Base-by-base conservation (phyloP, 2,888 invertebrate species). In the Gisinianus flammeolus region DNA sequence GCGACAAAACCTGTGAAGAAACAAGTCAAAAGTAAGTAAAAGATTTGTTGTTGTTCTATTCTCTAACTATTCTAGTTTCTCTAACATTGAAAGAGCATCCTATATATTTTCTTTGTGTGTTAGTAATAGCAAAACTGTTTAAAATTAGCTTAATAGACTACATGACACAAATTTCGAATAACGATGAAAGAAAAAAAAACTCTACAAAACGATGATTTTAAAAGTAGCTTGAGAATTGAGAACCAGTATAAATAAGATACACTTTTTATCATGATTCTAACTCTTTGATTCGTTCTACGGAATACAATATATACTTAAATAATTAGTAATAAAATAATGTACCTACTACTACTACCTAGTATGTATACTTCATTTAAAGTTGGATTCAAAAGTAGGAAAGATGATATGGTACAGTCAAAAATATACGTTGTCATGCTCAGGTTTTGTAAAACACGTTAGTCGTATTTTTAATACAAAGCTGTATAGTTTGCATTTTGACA, bases 1-100 rank as follows among this genome's bases (percentile, higher is more conserved):
- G 96, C 98, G 16, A 95, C 97, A 12, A 99, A 99, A 89, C 93
- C 95, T 19, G 94, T 99, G 76, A 97, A 95, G 87, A 99, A 99
- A 87, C 99, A 99, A 91, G 95, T 98, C 19, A 97, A 96, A 92
- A 98, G 94, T 94, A 89, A 90, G 91, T 89, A 76, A 66, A 4
- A 44, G 0, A 33, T 28, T 56, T 52, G 52, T 44, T 67, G 19
- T 76, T 58, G 77, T 76, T 44, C 74, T 68, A 62, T 76, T 76
- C 67, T 44, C 1, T 67, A 16, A 54, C 31, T 33, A 62, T 33
- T 75, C 28, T 66, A 33, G n/a, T 26, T 62, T 26, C 62, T 24
- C 28, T 62, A 6, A 26, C 26, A 28, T 26, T 28, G 26, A 26
- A 4, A 16, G 16, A 54, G 19, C 19, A 12, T 54, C 54, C 54